phyloP scores from a whole-genome alignment of 2,797 vertebrate species.

The Lagocephalus sceleratus region DNA sequence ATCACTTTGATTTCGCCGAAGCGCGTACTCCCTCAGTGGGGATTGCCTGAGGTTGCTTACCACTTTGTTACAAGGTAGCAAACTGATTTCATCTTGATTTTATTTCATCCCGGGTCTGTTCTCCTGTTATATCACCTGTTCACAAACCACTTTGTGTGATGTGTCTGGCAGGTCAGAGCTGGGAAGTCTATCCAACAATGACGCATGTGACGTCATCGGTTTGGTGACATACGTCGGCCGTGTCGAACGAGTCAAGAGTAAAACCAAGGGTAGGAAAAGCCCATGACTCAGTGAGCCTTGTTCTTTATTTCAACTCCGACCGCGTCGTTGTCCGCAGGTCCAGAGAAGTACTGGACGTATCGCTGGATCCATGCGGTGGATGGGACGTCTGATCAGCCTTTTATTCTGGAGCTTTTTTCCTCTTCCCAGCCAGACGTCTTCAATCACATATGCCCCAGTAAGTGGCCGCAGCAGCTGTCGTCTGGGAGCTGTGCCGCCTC shows the following conservation, averaged over 20 bases:
- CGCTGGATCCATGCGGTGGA: constrained; percentile 89
- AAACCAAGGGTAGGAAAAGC: constrained; percentile 63
- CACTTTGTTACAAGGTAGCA: constrained; percentile 83
- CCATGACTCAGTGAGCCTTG: neutral
- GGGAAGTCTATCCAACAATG: constrained; percentile 71
- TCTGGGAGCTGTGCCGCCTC: neutral
- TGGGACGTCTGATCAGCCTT: constrained; percentile 82
- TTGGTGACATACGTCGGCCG: constrained; percentile 90
- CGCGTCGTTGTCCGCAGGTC: constrained; percentile 58
- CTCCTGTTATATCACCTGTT: neutral
- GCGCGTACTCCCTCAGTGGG: constrained; percentile 84
- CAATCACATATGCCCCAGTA: constrained; percentile 82
- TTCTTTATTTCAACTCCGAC: neutral
- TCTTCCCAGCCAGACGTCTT: constrained; percentile 91
- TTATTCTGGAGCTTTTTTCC: constrained; percentile 90
- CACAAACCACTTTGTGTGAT: neutral
- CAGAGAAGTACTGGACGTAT: constrained; percentile 88
- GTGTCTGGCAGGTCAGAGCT: constrained; percentile 72
- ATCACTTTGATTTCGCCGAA: constrained; percentile 84
- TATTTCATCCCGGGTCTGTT: no score
- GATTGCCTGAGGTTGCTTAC: constrained; percentile 83
- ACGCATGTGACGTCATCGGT: constrained; percentile 86
- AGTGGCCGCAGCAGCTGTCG: constrained; percentile 8
- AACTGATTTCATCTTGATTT: neutral
- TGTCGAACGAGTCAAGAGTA: constrained; percentile 82